A percentile compares a stretch with the other conserved stretches of the same genome.
These are phyloP conservation scores for Drosophila lutescens DNA, from an alignment of 2,888 invertebrate genomes.

Conservation along the genomic window DNA sequence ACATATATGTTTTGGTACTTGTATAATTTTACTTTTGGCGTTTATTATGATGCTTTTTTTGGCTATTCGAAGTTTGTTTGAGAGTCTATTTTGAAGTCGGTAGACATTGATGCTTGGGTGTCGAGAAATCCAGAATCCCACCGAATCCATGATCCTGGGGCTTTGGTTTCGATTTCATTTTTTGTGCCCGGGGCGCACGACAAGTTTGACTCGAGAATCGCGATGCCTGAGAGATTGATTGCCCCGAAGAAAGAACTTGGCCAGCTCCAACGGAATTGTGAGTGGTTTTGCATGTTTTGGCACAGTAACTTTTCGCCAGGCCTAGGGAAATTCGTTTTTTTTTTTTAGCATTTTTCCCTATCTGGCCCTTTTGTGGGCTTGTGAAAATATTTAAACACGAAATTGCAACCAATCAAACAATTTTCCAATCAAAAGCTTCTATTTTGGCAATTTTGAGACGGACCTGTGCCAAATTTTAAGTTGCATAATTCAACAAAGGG, in stretches of 20 bases:
- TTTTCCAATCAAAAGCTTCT: conserved; percentile 78
- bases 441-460: conserved; percentile 70
- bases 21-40: conserved; percentile 40
- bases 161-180: conserved; percentile 52
- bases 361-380: conserved; percentile 53
- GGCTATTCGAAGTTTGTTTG: conserved; percentile 32
- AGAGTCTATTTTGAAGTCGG: conserved; percentile 56
- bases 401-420: conserved; percentile 80
- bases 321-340: conserved; percentile 19
- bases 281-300: conserved; percentile 76
- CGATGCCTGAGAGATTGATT: conserved; percentile 72
- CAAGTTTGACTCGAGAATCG: conserved; percentile 75
- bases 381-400: conserved; percentile 78
- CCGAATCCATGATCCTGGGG: conserved; percentile 36
- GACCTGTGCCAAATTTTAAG: conserved; percentile 74
- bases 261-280: conserved; percentile 47
- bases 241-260: conserved; percentile 52
- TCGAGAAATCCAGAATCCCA: conserved; percentile 9
- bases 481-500: conserved; percentile 79
- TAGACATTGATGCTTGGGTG: conserved; percentile 54
- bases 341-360: conserved; percentile 11
- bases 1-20: conserved; percentile 44
- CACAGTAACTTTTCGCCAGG: conserved; percentile 7
- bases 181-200: conserved; percentile 40
- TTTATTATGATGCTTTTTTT: conserved; percentile 22